phyloP scores from a whole-genome alignment of 2,113 vertebrate genomes.

The Bubo bubo region DNA sequence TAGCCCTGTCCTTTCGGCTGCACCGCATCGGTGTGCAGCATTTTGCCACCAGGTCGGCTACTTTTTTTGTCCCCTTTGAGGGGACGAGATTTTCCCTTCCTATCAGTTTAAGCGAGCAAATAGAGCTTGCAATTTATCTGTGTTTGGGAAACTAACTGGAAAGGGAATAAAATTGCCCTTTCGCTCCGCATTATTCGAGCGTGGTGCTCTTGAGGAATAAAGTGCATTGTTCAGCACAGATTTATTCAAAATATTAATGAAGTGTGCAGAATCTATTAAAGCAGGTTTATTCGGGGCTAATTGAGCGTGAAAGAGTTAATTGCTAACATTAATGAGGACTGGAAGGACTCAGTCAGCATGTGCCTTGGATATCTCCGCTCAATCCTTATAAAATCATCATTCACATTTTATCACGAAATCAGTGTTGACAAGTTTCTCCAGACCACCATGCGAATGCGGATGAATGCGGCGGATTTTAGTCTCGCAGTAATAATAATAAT shows the following conservation, averaged over 20 bases:
- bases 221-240: not conserved
- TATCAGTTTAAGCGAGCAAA: not conserved
- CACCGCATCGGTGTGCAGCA: not conserved
- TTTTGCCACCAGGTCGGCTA: not conserved
- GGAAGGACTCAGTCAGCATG: constrained; percentile 52
- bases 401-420: constrained; percentile 49
- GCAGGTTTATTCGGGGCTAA: constrained; percentile 70
- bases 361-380: constrained; percentile 39
- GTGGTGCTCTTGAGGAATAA: constrained; percentile 12
- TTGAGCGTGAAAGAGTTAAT: constrained; percentile 77
- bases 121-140: not conserved
- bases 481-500: not conserved
- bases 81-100: not conserved
- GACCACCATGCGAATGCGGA: constrained; percentile 1
- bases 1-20: not conserved
- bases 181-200: not conserved
- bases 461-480: not conserved
- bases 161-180: constrained; percentile 15
- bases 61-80: not conserved
- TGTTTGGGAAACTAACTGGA: not conserved
- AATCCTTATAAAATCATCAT: constrained; percentile 64
- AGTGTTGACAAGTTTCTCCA: constrained; percentile 44
- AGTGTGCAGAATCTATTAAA: constrained; percentile 74
- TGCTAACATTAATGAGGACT: constrained; percentile 73
- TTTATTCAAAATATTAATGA: constrained; percentile 67